These are phyloP conservation scores for Drosophila peninsularis DNA, from an alignment of 2,888 invertebrate genomes.

Conservation along the genomic window DNA sequence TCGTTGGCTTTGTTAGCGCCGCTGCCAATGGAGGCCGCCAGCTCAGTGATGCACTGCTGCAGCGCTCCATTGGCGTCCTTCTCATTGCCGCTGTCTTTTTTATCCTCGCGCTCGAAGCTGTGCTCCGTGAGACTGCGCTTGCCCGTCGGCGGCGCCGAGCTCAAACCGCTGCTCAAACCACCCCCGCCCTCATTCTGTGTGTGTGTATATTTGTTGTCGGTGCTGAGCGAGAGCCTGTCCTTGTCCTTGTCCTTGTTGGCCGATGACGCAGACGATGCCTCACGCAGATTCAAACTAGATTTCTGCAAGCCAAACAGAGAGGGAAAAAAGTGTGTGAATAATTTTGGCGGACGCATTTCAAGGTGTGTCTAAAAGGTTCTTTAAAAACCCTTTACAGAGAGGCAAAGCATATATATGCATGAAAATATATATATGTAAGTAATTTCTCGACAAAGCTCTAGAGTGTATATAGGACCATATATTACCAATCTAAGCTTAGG, in stretches of 20 bases:
- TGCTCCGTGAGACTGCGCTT: slow-evolving; percentile 67
- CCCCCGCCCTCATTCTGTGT: slow-evolving; percentile 54
- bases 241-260: slow-evolving; percentile 75
- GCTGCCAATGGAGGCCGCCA: slow-evolving; percentile 86
- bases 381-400: not conserved
- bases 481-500: too few relatives aligned
- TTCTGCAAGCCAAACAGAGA: slow-evolving; percentile 56
- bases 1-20: slow-evolving; percentile 50
- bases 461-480: not conserved
- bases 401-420: not conserved
- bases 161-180: slow-evolving; percentile 53
- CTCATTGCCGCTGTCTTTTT: slow-evolving; percentile 83
- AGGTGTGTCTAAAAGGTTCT: not conserved
- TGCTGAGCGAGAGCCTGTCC: slow-evolving; percentile 81
- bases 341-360: not conserved
- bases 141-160: slow-evolving; percentile 69
- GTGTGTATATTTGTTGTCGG: slow-evolving; percentile 82
- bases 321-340: not conserved
- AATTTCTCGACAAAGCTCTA: not conserved
- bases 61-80: slow-evolving; percentile 84
- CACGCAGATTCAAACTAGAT: slow-evolving; percentile 82
- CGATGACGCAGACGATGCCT: slow-evolving; percentile 58
- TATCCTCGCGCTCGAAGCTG: slow-evolving; percentile 78
- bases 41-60: slow-evolving; percentile 89
- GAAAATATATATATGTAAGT: not conserved